A percentile compares a stretch with the other conserved stretches of the same genome.
Conservation (phyloP, 2,888 invertebrate species). For the Melinopterus prodromus region DNA sequence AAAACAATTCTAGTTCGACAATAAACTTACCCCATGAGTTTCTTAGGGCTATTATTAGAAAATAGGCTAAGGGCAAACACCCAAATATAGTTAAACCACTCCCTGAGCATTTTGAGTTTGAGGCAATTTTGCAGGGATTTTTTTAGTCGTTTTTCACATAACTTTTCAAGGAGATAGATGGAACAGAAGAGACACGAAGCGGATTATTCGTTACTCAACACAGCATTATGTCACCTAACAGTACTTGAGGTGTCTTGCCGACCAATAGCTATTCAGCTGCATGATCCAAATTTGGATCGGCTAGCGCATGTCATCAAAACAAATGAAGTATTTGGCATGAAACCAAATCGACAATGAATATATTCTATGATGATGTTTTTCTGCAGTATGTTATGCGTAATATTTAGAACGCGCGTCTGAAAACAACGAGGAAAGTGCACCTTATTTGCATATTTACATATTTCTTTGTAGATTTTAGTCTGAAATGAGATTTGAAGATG, state of each 20-base stretch:
- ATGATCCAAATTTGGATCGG: conserved; percentile 12
- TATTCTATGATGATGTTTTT: background rate
- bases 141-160: background rate
- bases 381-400: background rate
- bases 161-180: background rate
- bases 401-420: too few species aligned
- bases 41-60: conserved; percentile 42
- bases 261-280: background rate
- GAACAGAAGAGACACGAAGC: background rate
- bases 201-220: conserved; percentile 15
- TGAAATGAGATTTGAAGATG: too few species aligned
- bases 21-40: conserved; percentile 50
- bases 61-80: conserved; percentile 48
- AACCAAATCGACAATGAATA: background rate
- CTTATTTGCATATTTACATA: too few species aligned
- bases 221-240: conserved; percentile 26
- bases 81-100: conserved; percentile 51
- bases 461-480: too few species aligned
- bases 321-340: conserved; percentile 21
- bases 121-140: background rate
- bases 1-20: background rate
- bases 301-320: conserved; percentile 22
- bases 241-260: conserved; percentile 14
- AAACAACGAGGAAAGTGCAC: background rate
- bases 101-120: conserved; percentile 45